Base-by-base conservation (phyloP, 2,888 invertebrate species). In the Harpalus rubripes region DNA sequence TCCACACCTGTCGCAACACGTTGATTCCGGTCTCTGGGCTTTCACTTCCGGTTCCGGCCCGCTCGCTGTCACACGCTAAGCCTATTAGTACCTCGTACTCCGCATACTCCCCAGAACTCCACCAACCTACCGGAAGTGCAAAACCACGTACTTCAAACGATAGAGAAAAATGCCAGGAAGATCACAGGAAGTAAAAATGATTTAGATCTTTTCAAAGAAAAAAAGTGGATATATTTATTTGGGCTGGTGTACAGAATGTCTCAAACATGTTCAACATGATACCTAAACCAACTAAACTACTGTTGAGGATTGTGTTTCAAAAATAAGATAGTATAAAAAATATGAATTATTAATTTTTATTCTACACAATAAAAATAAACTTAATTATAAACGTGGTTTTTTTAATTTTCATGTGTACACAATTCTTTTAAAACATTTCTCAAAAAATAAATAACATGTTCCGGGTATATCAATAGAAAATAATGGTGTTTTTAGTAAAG, bases 41-140 rank as follows among this genome's bases (percentile, higher is more conserved):
- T 68, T 68, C 68, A 68, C 68, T 68, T 68, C 68, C 68, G 68
- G 68, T 68, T 68, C 68, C 68, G 68, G 68, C n/a, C 63, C 68
- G 68, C 39, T 68, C 68, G 68, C 68, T 68, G 68, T 68, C 68
- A 68, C 68, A 68, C 68, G 6, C 32, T 68, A 68, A 68, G 68
- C 68, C 68, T 39, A 68, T 68, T 68, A 68, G 68, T 32, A 39
- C 39, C 68, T 32, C 68, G 15, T 1, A 4, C 7, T 0, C 68
- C 68, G 10, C 7, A 32, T 6, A 32, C 44, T 12, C 6, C 44
- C 44, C 8, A 52, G 12, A 52, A 52, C 39, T 39, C 32, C 39
- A 39, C 39, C 26, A 16, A 15, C 15, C 68, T 39, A 39, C 32
- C 32, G 32, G n/a, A 39, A 68, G 68, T 68, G 26, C 32, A 68